Evolutionary conservation across 2,888 invertebrate genomes (phyloP), one percentile per base, ranked within the genome.

Genomic region (Euproctis similis): DNA sequence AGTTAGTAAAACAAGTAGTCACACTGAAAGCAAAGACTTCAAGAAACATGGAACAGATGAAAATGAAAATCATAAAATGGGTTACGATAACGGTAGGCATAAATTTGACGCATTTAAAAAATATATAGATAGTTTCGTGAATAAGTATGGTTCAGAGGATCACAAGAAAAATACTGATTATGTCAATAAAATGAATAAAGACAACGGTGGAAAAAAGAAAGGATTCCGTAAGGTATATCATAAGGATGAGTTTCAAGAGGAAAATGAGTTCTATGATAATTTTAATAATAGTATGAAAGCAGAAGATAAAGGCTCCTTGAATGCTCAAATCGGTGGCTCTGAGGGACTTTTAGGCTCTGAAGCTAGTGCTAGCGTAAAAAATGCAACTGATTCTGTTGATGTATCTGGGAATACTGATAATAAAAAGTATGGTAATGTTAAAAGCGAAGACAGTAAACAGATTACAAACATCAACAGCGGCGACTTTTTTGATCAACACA

Each of bases 161-260:
- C 43, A 62, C 10, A 60, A 61, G 10, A 71, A 59, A 41, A 49
- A 69, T 28, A 42, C 62, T 0, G 64, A 65, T 12, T 72, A 55
- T 16, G 25, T 52, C 8, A 24, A 65, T 1, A 63, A 62, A 30
- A 57, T 36, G 25, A 62, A 70, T 28, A 50, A 65, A 36, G 70
- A 76, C 36, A 72, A 69, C 36, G 69, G 74, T 16, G 66, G 76
- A 36, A 75, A 70, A 12, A 66, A 52, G 26, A 78, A 74, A 49
- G 78, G 80, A 9, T 78, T 75, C 38, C 67, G 60, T 32, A 65
- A 64, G 47, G 69, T 80, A 11, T 80, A 80, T 39, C 75, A 75
- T 37, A 81, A 78, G 39, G 76, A 81, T 31, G 80, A 82, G 42
- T 81, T 74, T 52, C 63, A 69, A 36, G 76, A 77, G 47, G 73